These are phyloP conservation scores for Pollicipes pollicipes DNA, from an alignment of 1,140 invertebrate genomes.

Conservation along the genomic window DNA sequence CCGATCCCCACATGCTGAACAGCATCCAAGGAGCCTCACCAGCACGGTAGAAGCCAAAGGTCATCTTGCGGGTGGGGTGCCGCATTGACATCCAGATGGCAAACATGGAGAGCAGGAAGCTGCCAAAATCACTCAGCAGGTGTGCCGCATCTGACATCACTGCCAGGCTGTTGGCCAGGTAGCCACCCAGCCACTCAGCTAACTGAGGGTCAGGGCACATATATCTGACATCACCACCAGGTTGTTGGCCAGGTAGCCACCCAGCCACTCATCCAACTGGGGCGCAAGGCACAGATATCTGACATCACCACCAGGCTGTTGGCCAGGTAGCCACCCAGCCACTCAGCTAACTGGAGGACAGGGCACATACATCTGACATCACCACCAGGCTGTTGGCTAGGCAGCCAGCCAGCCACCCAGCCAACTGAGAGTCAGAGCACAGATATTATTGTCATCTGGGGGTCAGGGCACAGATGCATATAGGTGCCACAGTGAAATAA, in stretches of 20 bases:
- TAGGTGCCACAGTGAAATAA: too few relatives aligned
- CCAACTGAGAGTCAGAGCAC: too few relatives aligned
- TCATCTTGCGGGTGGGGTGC: constrained; percentile 45
- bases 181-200: constrained; percentile 37
- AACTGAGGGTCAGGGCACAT: too few relatives aligned
- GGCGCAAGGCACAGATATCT: too few relatives aligned
- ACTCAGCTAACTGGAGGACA: constrained; percentile 17
- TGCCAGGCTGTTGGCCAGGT: constrained; percentile 57
- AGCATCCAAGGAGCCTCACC: too few relatives aligned
- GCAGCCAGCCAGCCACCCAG: constrained; percentile 40
- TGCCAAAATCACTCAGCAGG: constrained; percentile 60
- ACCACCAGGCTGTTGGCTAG: constrained; percentile 60
- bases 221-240: constrained; percentile 64
- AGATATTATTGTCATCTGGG: too few relatives aligned
- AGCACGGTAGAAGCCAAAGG: constrained; percentile 59
- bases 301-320: constrained; percentile 64
- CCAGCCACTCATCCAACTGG: constrained; percentile 24
- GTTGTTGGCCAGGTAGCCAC: constrained; percentile 58
- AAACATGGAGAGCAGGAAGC: constrained; percentile 57
- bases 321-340: constrained; percentile 49
- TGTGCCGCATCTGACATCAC: constrained; percentile 71
- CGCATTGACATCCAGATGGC: constrained; percentile 48
- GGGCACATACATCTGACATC: constrained; percentile 64
- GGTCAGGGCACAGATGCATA: too few relatives aligned
- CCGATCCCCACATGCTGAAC: too few relatives aligned